Evolutionary conservation across 2,113 vertebrate species (phyloP), one percentile per base, ranked within the genome.

Genomic region (Tautogolabrus adspersus): DNA sequence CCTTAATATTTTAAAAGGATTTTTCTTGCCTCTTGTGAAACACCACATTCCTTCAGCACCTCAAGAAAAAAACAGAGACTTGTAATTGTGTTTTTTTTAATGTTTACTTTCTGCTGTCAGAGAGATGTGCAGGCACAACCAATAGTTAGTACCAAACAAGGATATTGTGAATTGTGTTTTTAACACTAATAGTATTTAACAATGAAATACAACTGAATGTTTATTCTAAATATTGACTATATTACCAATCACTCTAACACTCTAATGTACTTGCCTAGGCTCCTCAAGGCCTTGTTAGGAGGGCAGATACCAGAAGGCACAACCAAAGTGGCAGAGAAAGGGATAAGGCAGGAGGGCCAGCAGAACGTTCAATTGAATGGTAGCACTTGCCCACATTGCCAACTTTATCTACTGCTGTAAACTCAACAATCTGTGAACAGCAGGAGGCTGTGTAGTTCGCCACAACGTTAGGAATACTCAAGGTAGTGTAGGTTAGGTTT

Each of bases 351-450:
- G 83, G 63, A 40, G 85, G 61, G 8, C 87, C 70, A 10, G 69
- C 72, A 9, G 61, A 88, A 2, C 1, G 75, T 46, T 38, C 65
- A 11, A 93, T 92, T 15, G 85, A 89, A 10, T 91, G 83, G 47
- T 63, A 81, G 75, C 93, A 95, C 44, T 49, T 92, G n/a, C 92
- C 94, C 44, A 92, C 91, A 19, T 95, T 94, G 37, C 93, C 92
- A 30, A 85, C 78, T 58, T 90, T 80, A 84, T 94, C 94, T 4
- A 93, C 81, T 30, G 89, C 86, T 6, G 87, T 19, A 16, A 95
- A 22, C 58, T 91, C 87, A 3, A 93, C 85, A n/a, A 81, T 79
- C 44, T 89, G 87, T 0, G 93, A 91, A 67, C 94, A 94, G 81
- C 94, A 95, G 46, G 94, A 91, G 22, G 91, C 83, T 1, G 47